These are phyloP conservation scores for Acleris laterana DNA, from an alignment of 2,888 invertebrate genomes.

Conservation along the genomic window DNA sequence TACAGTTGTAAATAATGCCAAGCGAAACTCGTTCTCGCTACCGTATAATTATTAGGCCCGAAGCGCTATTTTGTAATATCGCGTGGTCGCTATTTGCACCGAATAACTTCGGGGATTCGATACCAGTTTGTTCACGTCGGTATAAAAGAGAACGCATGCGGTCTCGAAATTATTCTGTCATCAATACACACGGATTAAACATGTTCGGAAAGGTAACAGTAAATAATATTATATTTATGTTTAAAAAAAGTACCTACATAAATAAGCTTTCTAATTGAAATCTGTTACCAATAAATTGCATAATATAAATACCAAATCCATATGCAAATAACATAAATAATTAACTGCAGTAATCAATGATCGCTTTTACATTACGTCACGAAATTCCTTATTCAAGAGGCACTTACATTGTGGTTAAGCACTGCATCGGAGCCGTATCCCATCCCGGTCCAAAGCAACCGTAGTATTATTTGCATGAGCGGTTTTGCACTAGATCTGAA, in stretches of 20 bases:
- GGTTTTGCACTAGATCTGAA: no score
- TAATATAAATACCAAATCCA: no score
- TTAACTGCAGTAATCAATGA: no score
- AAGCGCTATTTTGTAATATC: slow-evolving; percentile 45
- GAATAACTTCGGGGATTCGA: slow-evolving; percentile 51
- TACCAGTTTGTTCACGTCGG: slow-evolving; percentile 65
- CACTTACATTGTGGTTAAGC: no score
- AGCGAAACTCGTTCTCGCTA: slow-evolving; percentile 33
- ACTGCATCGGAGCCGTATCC: no score
- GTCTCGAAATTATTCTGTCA: slow-evolving; percentile 65
- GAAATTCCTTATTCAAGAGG: no score
- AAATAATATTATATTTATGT: neutral
- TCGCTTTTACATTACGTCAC: no score
- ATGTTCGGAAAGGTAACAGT: slow-evolving; percentile 71
- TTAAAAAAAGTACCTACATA: neutral
- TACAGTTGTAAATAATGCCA: slow-evolving; percentile 43
- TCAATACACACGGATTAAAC: slow-evolving; percentile 56
- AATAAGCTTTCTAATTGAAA: no score
- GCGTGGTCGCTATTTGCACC: slow-evolving; percentile 26
- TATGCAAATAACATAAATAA: no score
- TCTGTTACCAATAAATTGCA: no score
- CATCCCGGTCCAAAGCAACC: no score
- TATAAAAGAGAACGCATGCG: slow-evolving; percentile 73
- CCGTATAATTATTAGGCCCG: slow-evolving; percentile 33
- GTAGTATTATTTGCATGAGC: no score